phyloP scores from a whole-genome alignment of 2,797 vertebrate species.

The Babyrousa celebensis region DNA sequence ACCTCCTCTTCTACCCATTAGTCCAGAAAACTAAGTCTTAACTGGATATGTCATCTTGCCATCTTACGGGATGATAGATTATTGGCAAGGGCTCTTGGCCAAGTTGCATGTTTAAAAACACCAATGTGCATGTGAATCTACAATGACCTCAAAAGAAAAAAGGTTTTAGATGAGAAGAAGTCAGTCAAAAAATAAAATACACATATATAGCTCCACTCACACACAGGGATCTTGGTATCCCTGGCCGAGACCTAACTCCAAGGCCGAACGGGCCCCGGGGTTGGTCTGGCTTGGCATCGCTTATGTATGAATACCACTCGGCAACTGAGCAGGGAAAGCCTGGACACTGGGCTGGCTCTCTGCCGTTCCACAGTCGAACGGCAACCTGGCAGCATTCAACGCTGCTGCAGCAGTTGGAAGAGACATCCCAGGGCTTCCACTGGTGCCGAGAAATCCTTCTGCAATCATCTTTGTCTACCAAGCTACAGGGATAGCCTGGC shows the following conservation, averaged over 20 bases:
- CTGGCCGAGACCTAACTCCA: slow-evolving; percentile 9
- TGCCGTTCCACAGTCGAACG: background rate
- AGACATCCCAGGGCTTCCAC: background rate
- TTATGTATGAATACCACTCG: background rate
- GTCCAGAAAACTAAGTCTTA: slow-evolving; percentile 63
- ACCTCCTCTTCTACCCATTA: slow-evolving; percentile 32
- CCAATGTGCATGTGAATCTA: slow-evolving; percentile 3
- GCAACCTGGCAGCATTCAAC: background rate
- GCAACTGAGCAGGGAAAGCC: background rate
- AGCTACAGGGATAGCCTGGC: background rate
- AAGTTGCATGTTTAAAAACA: slow-evolving; percentile 11
- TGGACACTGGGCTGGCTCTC: background rate
- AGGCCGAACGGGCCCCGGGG: background rate
- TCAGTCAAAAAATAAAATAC: background rate
- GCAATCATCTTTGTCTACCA: slow-evolving; percentile 1
- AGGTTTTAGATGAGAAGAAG: slow-evolving; percentile 37
- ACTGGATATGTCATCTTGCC: slow-evolving; percentile 2
- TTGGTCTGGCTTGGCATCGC: slow-evolving; percentile 18
- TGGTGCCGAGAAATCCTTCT: slow-evolving; percentile 47
- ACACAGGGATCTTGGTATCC: background rate
- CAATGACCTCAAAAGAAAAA: slow-evolving; percentile 43
- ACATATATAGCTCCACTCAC: background rate
- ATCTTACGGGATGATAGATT: background rate
- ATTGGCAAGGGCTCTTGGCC: slow-evolving; percentile 31
- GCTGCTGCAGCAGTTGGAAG: background rate